phyloP scores from a whole-genome alignment of 2,113 vertebrate genomes.

The Oncorhynchus gorbuscha region DNA sequence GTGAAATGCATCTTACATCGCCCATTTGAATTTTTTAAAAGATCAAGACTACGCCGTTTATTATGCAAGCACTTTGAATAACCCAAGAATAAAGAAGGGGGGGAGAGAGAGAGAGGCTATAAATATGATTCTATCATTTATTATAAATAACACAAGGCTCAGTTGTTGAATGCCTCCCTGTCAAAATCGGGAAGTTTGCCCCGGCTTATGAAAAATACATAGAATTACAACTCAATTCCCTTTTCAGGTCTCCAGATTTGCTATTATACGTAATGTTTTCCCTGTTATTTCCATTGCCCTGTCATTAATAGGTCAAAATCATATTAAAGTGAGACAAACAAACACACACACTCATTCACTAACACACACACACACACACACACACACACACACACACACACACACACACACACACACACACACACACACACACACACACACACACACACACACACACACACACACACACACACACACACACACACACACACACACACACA shows the following conservation, averaged over 20 bases:
- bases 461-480: too few species aligned
- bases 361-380: not conserved
- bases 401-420: too few species aligned
- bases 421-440: too few species aligned
- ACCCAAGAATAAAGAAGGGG: not conserved
- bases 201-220: not conserved
- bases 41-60: slow-evolving; percentile 23
- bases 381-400: not conserved
- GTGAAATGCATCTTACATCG: slow-evolving; percentile 23
- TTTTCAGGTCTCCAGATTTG: not conserved
- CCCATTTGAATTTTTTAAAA: slow-evolving; percentile 39
- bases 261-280: not conserved
- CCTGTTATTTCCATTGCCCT: not conserved
- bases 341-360: too few species aligned
- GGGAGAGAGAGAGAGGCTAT: not conserved
- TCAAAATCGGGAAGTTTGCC: slow-evolving; percentile 5
- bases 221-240: not conserved
- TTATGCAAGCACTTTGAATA: slow-evolving; percentile 29
- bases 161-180: slow-evolving; percentile 5
- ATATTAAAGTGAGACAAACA: too few species aligned
- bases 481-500: too few species aligned
- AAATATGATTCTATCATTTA: slow-evolving; percentile 33
- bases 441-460: too few species aligned
- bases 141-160: slow-evolving; percentile 32
- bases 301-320: not conserved